Evolutionary conservation across 2,888 invertebrate species (phyloP).

Genomic region (Tridacna crocea): DNA sequence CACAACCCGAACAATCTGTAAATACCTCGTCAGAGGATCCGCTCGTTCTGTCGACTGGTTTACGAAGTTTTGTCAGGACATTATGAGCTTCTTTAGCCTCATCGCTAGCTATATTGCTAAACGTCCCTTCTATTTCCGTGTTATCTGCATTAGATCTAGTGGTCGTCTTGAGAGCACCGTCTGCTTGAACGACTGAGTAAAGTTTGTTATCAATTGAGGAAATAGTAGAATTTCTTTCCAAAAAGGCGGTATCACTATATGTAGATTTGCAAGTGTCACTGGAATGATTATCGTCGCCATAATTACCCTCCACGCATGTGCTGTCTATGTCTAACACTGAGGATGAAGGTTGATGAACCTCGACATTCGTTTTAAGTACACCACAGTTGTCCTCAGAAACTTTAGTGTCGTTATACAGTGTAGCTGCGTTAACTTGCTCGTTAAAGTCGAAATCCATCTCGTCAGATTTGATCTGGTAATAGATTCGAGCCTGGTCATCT

Average conservation of each 20-base stretch:
- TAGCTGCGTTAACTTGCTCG: background rate
- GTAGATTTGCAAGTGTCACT: background rate
- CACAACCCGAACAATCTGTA: conserved; percentile 28
- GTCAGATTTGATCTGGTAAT: conserved; percentile 52
- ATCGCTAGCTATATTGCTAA: background rate
- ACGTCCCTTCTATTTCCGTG: too few species aligned
- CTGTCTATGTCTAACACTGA: too few species aligned
- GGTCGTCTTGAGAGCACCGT: background rate
- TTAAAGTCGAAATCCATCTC: conserved; percentile 35
- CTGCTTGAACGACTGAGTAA: conserved; percentile 20
- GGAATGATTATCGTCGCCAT: background rate
- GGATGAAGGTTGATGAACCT: too few species aligned
- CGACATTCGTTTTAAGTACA: too few species aligned
- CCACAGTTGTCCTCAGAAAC: too few species aligned
- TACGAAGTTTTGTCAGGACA: background rate
- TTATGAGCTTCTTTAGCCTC: background rate
- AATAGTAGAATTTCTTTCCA: conserved; percentile 6
- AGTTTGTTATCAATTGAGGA: conserved; percentile 50
- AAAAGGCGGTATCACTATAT: conserved; percentile 22
- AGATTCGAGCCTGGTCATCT: conserved; percentile 22
- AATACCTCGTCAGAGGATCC: conserved; percentile 53
- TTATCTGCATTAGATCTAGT: background rate
- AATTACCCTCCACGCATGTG: too few species aligned
- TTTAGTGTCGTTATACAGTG: background rate
- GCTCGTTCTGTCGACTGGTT: background rate